Base-by-base conservation (phyloP, 2,797 vertebrate genomes). In the Austrolebias charrua region DNA sequence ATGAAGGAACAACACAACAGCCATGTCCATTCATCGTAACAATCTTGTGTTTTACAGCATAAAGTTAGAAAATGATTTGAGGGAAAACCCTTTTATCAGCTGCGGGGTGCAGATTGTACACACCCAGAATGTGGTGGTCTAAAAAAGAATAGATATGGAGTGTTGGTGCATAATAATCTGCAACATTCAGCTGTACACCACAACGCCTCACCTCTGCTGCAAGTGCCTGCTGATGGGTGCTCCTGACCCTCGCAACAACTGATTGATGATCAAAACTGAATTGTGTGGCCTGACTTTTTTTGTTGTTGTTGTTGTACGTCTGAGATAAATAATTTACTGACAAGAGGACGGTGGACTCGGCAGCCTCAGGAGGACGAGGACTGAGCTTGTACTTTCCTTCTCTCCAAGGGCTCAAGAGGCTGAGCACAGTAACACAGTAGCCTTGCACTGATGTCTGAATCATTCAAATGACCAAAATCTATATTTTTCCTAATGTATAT, bases 401-500 rank as follows among this genome's bases (percentile, higher is more conserved):
- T 70, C 65, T 77, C 60, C 44, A 15, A 66, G 63, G 77, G 73
- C 71, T 68, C 81, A 55, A 45, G 71, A 79, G 72, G 69, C 78
- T 66, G 76, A 84, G 69, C 75, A 75, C 79, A 79, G 57, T 73
- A 69, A 76, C 71, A 45, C 43, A 54, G 62, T 79, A 88, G 86
- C 90, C 86, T 88, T 89, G 78, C 70, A 66, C 86, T 42, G 8
- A 55, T 84, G 79, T 85, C 63, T 76, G 68, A 84, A 81, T 73
- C 84, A 81, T 90, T 84, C 66, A 84, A 89, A 92, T 90, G 91
- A 94, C 93, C 93, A 94, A 93, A 93, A 92, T 90, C 88, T 84
- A 80, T 86, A n/a, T 67, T 88, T 72, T 87, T 74, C 76, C 55
- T 85, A 69, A 79, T 75, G 62, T 70, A 71, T 79, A 78, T 70